Base-by-base conservation (phyloP, 2,113 vertebrate genomes). In the Climacteris rufus region DNA sequence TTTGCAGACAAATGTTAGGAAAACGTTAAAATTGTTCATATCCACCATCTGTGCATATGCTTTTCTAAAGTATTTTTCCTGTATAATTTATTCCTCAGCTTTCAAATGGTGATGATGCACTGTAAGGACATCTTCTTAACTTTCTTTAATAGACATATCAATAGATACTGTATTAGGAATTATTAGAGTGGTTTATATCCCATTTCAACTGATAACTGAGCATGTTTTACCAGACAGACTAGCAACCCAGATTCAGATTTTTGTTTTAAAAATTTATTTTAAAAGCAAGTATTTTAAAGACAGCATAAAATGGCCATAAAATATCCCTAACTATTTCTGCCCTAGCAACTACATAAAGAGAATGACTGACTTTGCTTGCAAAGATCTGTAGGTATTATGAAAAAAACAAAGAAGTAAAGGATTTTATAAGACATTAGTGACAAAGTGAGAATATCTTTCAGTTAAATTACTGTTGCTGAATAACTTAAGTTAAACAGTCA, bases 21-120 rank as follows among this genome's bases (percentile, higher is more conserved):
- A 94, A 42, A 92, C 44, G 21, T 66, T 76, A 77, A 91, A 96
- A 72, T 33, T 79, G 68, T 89, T 95, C 76, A 89, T 56, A 81
- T 28, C 17, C 42, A 61, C 31, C 52, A 84, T 79, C 52, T 91
- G 64, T 6, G 1, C 12, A 11, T 35, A 79, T 4, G 28, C 1
- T 63, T 70, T 45, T 44, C 22, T 42, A 47, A 72, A 15, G 65
- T 65, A 70, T 88, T 40, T 63, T 83, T 94, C 25, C 35, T 56
- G 8, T 42, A 66, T 54, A 65, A 81, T 71, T 96, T 92, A 42
- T 70, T 91, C 42, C 44, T 56, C 33, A 79, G 28, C 19, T 94
- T 94, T 88, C 71, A 89, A 21, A 86, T 13, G 89, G 24, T 57
- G 80, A 83, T 37, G 31, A 69, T 18, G 15, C 6, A 33, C 44